Base-by-base conservation (phyloP, 1,140 invertebrate species). In the Theocolax elegans region DNA sequence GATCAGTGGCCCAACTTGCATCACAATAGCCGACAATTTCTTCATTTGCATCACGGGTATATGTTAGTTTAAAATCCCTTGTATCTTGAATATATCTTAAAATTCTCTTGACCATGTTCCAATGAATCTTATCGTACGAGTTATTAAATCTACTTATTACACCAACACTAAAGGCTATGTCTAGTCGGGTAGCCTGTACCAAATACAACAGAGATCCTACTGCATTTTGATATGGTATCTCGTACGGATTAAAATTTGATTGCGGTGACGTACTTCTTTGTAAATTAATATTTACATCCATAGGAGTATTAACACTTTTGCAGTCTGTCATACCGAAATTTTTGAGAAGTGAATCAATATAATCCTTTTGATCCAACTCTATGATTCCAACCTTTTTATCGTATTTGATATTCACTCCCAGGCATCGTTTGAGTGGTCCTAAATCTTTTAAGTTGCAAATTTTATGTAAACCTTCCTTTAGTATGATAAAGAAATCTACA, bases 171-270 rank as follows among this genome's bases (percentile, higher is more conserved):
- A 73, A 83, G 84, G 83, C 29, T 19, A 38, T 19, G 69, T 86
- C 81, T 17, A 83, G 85, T 69, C 82, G 71, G 2, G 81, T 82
- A 21, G 67, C 71, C 19, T 74, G 56, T 1, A 78, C 44, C n/a
- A 79, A n/a, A 63, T 80, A 86, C 27, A 85, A 62, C 9, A 86
- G 67, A 35, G 74, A 48, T n/a, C 81, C 79, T 35, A 85, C 75
- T 12, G 75, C 64, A 67, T 80, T 75, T 63, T 76, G 64, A 63
- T 74, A 83, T 46, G 72, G 75, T 53, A 73, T 10, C 1, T 29
- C 19, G 2, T 35, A 8, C 6, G 29, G 2, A 19, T 35, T 10
- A 35, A 1, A 9, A 4, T 29, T n/a, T 27, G 51, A 10, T 27
- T 1, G 15, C 4, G 25, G 2, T 3, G 10, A 35, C 10, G 10